Evolutionary conservation across 2,113 vertebrate genomes (phyloP).

Genomic region (Centrocercus urophasianus): DNA sequence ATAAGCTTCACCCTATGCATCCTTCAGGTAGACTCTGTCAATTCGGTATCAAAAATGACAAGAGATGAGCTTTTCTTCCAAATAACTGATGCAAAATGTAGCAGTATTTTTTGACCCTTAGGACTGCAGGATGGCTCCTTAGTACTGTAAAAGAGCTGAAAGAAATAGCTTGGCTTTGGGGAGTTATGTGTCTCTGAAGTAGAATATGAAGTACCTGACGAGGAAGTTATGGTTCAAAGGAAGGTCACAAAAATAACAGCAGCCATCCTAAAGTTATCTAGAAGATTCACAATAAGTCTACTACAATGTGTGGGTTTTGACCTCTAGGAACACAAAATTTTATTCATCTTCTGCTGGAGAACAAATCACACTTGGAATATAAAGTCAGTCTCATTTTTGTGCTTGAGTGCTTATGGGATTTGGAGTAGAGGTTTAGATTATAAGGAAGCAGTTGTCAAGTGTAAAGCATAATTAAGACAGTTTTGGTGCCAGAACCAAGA

Average conservation of each 20-base stretch:
- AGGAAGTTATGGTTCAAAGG: conserved; percentile 84
- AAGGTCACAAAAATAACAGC: conserved; percentile 84
- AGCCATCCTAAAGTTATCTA: conserved; percentile 77
- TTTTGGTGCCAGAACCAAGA: conserved; percentile 43
- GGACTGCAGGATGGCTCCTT: conserved; percentile 42
- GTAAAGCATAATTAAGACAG: conserved; percentile 70
- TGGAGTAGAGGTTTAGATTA: conserved; percentile 62
- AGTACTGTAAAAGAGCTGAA: conserved; percentile 63
- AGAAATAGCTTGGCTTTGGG: conserved; percentile 64
- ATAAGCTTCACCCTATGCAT: conserved; percentile 15
- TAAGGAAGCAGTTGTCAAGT: conserved; percentile 75
- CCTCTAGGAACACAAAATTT: conserved; percentile 77
- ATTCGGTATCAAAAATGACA: conserved; percentile 37
- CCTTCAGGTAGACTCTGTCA: conserved; percentile 17
- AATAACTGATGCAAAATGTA: conserved; percentile 26
- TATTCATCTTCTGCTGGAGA: conserved; percentile 59
- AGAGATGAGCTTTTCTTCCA: conserved; percentile 48
- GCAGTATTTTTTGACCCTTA: conserved; percentile 11
- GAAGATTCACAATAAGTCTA: conserved; percentile 81
- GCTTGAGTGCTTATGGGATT: conserved; percentile 62
- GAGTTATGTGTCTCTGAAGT: conserved; percentile 69
- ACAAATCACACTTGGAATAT: conserved; percentile 53
- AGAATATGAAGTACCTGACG: conserved; percentile 79
- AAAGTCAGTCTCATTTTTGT: conserved; percentile 78
- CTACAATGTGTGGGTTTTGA: conserved; percentile 74